Base-by-base conservation (phyloP, 2,888 invertebrate species). In the Cheilosia urbana region DNA sequence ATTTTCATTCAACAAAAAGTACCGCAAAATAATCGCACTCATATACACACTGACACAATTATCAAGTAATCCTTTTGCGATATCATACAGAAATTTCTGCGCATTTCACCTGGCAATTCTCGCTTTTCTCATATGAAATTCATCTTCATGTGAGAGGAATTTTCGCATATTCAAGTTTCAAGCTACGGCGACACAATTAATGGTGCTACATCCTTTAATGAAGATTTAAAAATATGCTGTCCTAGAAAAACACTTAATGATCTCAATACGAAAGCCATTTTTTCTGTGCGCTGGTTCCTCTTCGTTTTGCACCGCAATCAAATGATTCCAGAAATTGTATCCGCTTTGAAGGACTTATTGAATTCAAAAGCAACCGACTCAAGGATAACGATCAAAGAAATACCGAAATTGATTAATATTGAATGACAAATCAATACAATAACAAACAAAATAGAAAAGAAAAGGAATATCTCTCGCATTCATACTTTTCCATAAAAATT, bases 351-450 rank as follows among this genome's bases (percentile, higher is more conserved):
- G 71, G 37, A 37, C 37, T 17, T 42, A 66, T 71, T 65, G 15
- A 79, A 65, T 66, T 58, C 19, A 42, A 65, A 49, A 55, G 40
- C 37, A 73, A 73, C 49, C 62, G 63, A 21, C 75, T 53, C 47
- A 80, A 80, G 80, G 75, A 57, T 57, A 76, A 65, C 42, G 42
- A 71, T 51, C 30, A 63, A 63, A 58, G 55, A 40, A 34, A 60
- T 45, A 66, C 51, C 37, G 24, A 63, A 78, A 66, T 78, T 83
- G 82, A 83, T 78, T 78, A 78, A 78, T 66, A 72, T 62, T 66
- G 60, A 77, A 81, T 76, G 76, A 71, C 63, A 76, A 65, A 77
- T 81, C 76, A 76, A 72, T 62, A 60, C 17, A 24, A 24, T 3
- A 24, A 24, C 2, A 27, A n/a, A n/a, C n/a, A n/a, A n/a, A n/a